Percentiles rank a stretch among this genome's conserved stretches.
phyloP scores from a whole-genome alignment of 2,888 invertebrate genomes.

The Cosmia pyralina region DNA sequence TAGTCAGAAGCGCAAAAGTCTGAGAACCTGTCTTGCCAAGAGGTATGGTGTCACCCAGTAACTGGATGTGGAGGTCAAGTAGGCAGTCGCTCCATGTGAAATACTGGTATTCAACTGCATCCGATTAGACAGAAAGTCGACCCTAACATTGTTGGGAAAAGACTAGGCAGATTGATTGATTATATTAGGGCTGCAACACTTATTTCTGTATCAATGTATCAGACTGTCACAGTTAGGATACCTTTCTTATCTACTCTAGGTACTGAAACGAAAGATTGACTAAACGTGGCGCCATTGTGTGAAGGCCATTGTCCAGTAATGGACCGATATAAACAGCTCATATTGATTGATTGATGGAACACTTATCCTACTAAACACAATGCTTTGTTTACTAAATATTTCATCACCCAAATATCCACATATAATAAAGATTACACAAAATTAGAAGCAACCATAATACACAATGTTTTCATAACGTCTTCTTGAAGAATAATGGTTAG shows the following conservation, averaged over 20 bases:
- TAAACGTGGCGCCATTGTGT: conserved; percentile 11
- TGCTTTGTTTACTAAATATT: conserved; percentile 38
- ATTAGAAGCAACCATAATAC: conserved; percentile 23
- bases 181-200: background rate
- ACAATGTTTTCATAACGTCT: conserved; percentile 22
- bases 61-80: background rate
- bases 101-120: background rate
- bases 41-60: background rate
- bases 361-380: conserved; percentile 35
- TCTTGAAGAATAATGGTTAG: conserved; percentile 40
- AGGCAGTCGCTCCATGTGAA: background rate
- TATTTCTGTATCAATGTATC: background rate
- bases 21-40: background rate
- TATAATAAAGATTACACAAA: conserved; percentile 23
- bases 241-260: background rate
- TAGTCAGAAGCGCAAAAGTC: background rate
- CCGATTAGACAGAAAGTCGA: background rate
- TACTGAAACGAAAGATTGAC: background rate
- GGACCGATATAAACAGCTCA: conserved; percentile 11
- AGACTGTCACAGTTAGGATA: background rate
- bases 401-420: conserved; percentile 39
- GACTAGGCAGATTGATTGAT: background rate
- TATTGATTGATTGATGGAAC: conserved; percentile 39
- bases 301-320: conserved; percentile 21
- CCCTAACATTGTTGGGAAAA: background rate